These are phyloP conservation scores for Pyrocoelia pectoralis DNA, from an alignment of 2,888 invertebrate genomes.

Conservation along the genomic window DNA sequence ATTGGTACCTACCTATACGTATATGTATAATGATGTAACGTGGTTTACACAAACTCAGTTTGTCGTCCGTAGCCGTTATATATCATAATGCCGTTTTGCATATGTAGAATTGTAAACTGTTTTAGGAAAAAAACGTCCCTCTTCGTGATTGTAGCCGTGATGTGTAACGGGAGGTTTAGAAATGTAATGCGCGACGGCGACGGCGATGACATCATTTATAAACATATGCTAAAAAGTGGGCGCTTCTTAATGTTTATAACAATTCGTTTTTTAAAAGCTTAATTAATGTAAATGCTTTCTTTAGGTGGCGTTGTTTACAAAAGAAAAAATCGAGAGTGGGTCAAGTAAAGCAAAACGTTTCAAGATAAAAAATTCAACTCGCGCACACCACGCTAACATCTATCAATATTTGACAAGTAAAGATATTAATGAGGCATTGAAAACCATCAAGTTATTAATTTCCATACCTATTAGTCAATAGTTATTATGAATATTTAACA, in stretches of 20 bases:
- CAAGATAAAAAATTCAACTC: background rate
- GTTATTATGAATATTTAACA: background rate
- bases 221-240: background rate
- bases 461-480: background rate
- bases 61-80: background rate
- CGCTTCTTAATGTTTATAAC: background rate
- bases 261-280: background rate
- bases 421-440: slow-evolving; percentile 3
- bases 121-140: background rate
- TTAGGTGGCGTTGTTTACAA: background rate
- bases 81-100: slow-evolving; percentile 1
- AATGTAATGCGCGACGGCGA: background rate
- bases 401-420: slow-evolving; percentile 6
- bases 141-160: background rate
- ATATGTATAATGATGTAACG: slow-evolving; percentile 3
- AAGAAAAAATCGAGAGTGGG: background rate
- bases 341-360: background rate
- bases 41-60: background rate
- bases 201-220: slow-evolving; percentile 1
- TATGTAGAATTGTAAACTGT: background rate
- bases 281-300: slow-evolving; percentile 1
- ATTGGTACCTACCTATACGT: too few species aligned
- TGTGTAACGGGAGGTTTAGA: background rate
- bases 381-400: background rate
- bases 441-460: background rate